Evolutionary conservation across 1,140 invertebrate genomes (phyloP), one percentile per base, ranked within the genome.

Genomic region (Psix sp.): DNA sequence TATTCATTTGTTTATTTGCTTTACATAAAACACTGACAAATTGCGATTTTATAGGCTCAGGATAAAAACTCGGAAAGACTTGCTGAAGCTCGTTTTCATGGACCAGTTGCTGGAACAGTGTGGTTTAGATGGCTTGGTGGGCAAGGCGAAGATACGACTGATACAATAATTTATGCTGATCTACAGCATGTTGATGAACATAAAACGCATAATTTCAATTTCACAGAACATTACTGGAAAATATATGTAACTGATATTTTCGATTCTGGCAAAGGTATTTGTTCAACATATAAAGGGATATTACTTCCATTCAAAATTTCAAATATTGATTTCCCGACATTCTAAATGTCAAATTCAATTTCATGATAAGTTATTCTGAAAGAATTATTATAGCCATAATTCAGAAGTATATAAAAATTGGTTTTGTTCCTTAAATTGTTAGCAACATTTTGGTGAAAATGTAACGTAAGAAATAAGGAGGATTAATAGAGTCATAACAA

Each of bases 231-330:
- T 82, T 90, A 92, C 15, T 98, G 96, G 96, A 94, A 96, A 79
- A 91, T 97, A 33, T 95, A 93, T 72, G 93, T 94, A 3, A 97
- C 95, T 0, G 96, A 98, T 80, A 94, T 96, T 51, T 91, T 96
- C 10, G 94, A 96, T 74, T 89, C 91, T 2, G 91, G 92, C 59
- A 91, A 91, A 76, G 93, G 93, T 83, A 89, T 87, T 26, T 9
- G 3, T 24, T 33, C 21, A 29, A 24, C 21, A 42, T n/a, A 10
- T 33, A 38, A n/a, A n/a, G n/a, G n/a, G n/a, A n/a, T n/a, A n/a
- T n/a, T n/a, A n/a, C n/a, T n/a, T n/a, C n/a, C n/a, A n/a, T n/a
- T n/a, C n/a, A n/a, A n/a, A n/a, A n/a, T n/a, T n/a, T n/a, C n/a
- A n/a, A n/a, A n/a, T n/a, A n/a, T n/a, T n/a, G n/a, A n/a, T n/a